These are phyloP conservation scores for Zootoca vivipara DNA, from an alignment of 2,113 vertebrate genomes.

Conservation along the genomic window DNA sequence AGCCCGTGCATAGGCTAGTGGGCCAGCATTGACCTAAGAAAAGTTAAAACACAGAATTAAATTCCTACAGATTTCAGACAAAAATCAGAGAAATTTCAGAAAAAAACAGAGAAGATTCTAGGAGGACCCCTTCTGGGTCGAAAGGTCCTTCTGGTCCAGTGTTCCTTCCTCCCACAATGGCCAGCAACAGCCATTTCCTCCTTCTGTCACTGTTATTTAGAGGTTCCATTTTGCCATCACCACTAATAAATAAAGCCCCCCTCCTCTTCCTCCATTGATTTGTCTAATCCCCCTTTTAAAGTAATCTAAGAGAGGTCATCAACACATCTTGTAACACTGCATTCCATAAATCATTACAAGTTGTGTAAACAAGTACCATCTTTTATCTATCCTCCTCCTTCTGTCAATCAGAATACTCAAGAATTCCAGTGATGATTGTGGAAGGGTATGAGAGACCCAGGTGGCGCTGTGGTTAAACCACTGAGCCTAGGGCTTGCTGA, in stretches of 20 bases:
- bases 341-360: too few species aligned
- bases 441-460: too few species aligned
- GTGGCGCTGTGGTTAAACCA: too few species aligned
- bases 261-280: background rate
- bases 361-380: too few species aligned
- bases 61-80: too few species aligned
- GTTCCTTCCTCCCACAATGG: background rate
- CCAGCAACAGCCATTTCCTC: background rate
- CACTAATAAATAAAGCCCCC: background rate
- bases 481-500: too few species aligned
- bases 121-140: background rate
- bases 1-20: slow-evolving; percentile 95
- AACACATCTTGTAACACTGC: too few species aligned
- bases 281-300: background rate
- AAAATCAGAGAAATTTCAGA: too few species aligned
- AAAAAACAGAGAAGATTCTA: background rate
- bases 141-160: background rate
- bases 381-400: too few species aligned
- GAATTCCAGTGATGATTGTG: too few species aligned
- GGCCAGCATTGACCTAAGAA: slow-evolving; percentile 94
- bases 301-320: background rate
- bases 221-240: background rate
- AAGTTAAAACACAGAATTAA: too few species aligned
- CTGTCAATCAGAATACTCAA: too few species aligned
- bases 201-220: background rate